A percentile compares a stretch with the other conserved stretches of the same genome.
Conservation (phyloP, 35 echinoderm and acorn worm species). For the Ophiothrix spiculata region DNA sequence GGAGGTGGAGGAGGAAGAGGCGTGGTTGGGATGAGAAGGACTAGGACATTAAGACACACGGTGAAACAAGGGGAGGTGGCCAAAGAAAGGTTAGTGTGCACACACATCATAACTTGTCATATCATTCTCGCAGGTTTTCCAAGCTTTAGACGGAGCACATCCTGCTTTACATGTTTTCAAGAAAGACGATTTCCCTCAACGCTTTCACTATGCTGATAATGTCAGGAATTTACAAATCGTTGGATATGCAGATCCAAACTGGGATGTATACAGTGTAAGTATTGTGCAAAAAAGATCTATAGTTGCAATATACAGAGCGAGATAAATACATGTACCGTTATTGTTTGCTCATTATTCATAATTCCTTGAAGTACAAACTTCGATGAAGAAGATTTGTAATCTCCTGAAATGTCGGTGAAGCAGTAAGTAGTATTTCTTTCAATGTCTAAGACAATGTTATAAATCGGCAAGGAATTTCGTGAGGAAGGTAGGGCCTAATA, state of each 20-base stretch:
- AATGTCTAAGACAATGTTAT: neutral
- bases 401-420: neutral
- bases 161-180: conserved; percentile 71
- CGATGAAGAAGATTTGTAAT: neutral
- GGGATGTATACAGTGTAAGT: conserved; percentile 52
- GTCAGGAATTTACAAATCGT: conserved; percentile 58
- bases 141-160: conserved; percentile 58
- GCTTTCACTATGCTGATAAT: conserved; percentile 71
- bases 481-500: no score
- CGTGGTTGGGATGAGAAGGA: neutral
- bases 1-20: neutral
- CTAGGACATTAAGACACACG: neutral
- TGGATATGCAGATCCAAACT: conserved; percentile 69
- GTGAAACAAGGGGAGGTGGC: no score
- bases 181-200: conserved; percentile 78
- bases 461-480: no score
- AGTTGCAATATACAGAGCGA: neutral
- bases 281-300: neutral
- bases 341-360: neutral
- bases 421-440: neutral
- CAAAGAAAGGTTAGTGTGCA: no score
- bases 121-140: conserved; percentile 39
- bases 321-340: neutral
- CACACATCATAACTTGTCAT: neutral
- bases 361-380: neutral